Base-by-base conservation (phyloP, 1,140 invertebrate genomes). In the Eumaeus atala region DNA sequence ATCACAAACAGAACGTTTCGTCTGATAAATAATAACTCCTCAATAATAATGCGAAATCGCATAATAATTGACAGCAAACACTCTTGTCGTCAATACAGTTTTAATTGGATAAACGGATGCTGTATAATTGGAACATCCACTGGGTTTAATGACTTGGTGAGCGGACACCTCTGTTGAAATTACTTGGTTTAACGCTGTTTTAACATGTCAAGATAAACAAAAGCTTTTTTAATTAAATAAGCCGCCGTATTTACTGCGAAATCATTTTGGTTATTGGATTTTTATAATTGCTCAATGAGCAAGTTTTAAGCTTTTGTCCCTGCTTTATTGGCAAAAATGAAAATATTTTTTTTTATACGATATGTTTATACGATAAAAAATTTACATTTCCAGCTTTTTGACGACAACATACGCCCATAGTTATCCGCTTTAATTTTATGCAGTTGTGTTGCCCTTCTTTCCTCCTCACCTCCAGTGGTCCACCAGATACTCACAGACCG, bases 51-150 rank as follows among this genome's bases (percentile, higher is more conserved):
- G 21, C 21, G 44, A 47, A 62, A 62, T 60, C 62, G 64, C 58
- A 56, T 67, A 66, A 59, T 66, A 70, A 67, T 67, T 59, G 61
- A 58, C 57, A 51, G 59, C 59, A 62, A 62, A 62, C 51, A 52
- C 54, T 56, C 38, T 53, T 53, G 51, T 37, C 28, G 52, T 54
- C 55, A 62, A 62, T 62, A 58, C 60, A 51, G 52, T 59, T 64
- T 66, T 64, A 66, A 66, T 69, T 64, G 59, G 59, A 60, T 66
- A 62, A 61, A 61, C 55, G 57, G 50, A 56, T 51, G 51, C 47
- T 55, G 54, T 21, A 57, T 69, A 66, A 69, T 69, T 69, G 63
- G 61, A 60, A 59, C 52, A 65, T 60, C 55, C 57, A 56, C 42
- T 17, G 52, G 53, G 54, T 35, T 61, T 66, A 69, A 64, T 66